Percentiles rank a stretch among this genome's conserved stretches.
phyloP scores from a whole-genome alignment of 1,140 invertebrate species.

The Heliconius melpomene region DNA sequence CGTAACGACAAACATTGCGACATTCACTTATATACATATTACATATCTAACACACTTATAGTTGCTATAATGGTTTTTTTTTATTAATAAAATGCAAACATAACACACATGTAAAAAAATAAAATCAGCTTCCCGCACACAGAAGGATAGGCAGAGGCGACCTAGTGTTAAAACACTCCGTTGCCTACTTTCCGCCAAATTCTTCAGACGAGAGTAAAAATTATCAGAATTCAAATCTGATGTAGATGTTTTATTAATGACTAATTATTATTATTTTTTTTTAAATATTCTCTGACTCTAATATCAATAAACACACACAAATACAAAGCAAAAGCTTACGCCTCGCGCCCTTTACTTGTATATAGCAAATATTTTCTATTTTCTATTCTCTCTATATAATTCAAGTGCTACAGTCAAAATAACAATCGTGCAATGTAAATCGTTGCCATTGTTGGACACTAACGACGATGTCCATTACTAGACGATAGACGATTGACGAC shows the following conservation, averaged over 20 bases:
- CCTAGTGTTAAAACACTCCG: no score
- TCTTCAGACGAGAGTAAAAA: no score
- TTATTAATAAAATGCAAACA: neutral
- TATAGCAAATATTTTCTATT: neutral
- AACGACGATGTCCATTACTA: conserved; percentile 43
- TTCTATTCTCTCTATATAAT: conserved; percentile 2
- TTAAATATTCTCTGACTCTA: no score
- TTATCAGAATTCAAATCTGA: no score
- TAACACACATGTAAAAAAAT: neutral
- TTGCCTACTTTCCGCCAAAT: no score
- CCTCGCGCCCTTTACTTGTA: neutral
- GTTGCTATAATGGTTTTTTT: neutral
- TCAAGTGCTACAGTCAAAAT: conserved; percentile 13
- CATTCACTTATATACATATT: conserved; percentile 33
- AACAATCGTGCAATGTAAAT: conserved; percentile 41
- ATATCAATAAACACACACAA: no score
- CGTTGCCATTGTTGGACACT: conserved; percentile 40
- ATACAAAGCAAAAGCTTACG: no score
- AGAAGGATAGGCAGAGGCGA: no score
- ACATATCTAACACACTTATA: conserved; percentile 28
- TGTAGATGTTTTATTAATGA: no score
- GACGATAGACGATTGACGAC: conserved; percentile 20
- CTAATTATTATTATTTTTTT: no score
- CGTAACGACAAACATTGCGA: conserved; percentile 66
- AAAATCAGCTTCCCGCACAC: neutral